These are phyloP conservation scores for Archocentrus centrarchus DNA, from an alignment of 2,113 vertebrate species.

Conservation along the genomic window DNA sequence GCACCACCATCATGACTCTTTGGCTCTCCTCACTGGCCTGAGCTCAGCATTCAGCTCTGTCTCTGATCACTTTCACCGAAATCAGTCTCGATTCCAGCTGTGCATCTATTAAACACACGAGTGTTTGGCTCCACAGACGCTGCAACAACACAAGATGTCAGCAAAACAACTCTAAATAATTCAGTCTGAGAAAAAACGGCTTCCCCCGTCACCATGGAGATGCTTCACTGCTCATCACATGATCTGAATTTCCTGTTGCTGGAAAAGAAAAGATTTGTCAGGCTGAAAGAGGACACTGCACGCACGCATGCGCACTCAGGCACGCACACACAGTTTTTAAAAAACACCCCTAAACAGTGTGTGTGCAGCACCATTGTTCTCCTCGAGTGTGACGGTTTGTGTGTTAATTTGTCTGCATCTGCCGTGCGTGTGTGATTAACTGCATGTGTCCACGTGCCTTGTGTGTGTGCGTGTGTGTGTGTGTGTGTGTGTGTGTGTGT, in stretches of 20 bases:
- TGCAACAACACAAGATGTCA: background rate
- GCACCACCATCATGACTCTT: background rate
- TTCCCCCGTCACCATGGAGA: conserved; percentile 13
- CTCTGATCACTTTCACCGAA: background rate
- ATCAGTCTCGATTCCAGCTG: background rate
- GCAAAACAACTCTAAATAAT: background rate
- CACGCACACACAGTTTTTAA: background rate
- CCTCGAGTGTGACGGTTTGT: conserved; percentile 8
- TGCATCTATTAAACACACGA: accelerated
- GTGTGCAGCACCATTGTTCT: background rate
- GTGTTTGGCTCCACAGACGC: background rate
- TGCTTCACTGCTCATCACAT: conserved; percentile 1
- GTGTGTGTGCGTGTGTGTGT: background rate
- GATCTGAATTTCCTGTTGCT: background rate
- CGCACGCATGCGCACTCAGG: background rate
- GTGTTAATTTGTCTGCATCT: conserved; percentile 27
- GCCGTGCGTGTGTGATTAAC: conserved; percentile 6
- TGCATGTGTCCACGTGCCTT: conserved; percentile 23
- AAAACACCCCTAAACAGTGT: background rate
- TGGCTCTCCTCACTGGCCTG: background rate
- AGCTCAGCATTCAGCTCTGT: background rate
- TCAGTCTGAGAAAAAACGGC: background rate
- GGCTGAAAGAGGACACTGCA: background rate
- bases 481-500: conserved; percentile 49
- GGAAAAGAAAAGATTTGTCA: background rate